Evolutionary conservation across 1,140 invertebrate species (phyloP).

Genomic region (Wasmannia auropunctata): DNA sequence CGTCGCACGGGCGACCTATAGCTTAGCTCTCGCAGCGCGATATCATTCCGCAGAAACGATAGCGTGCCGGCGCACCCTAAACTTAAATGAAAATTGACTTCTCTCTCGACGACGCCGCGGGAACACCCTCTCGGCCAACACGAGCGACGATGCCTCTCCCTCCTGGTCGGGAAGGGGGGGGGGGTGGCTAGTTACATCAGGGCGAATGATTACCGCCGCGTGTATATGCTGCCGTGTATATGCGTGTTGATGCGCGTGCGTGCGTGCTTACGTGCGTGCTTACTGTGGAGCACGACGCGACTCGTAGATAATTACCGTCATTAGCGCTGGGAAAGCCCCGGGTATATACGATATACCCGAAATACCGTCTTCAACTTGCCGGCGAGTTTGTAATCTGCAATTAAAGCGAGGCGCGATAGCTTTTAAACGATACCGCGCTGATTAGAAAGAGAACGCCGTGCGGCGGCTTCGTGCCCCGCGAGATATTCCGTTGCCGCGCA

Average conservation of each 20-base stretch:
- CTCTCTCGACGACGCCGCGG: slow-evolving; percentile 69
- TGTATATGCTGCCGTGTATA: not conserved
- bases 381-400: slow-evolving; percentile 50
- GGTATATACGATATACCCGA: slow-evolving; percentile 18
- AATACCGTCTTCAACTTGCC: slow-evolving; percentile 2
- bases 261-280: not conserved
- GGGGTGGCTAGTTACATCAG: slow-evolving; percentile 52
- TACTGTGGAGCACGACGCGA: slow-evolving; percentile 17
- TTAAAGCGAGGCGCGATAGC: slow-evolving; percentile 48
- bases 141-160: slow-evolving; percentile 42
- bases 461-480: not conserved
- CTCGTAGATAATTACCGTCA: slow-evolving; percentile 56
- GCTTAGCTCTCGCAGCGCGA: slow-evolving; percentile 66
- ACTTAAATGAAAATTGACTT: slow-evolving; percentile 81
- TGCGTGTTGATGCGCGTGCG: slow-evolving; percentile 1
- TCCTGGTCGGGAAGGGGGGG: not conserved
- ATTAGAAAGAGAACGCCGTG: slow-evolving; percentile 40
- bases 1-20: slow-evolving; percentile 24
- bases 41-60: slow-evolving; percentile 80
- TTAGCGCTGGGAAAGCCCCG: slow-evolving; percentile 25
- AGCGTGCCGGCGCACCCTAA: slow-evolving; percentile 79
- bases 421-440: slow-evolving; percentile 50
- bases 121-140: slow-evolving; percentile 68
- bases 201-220: slow-evolving; percentile 44
- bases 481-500: slow-evolving; percentile 34